Evolutionary conservation across 2,797 vertebrate genomes (phyloP).

Genomic region (Telmatherina bonti): DNA sequence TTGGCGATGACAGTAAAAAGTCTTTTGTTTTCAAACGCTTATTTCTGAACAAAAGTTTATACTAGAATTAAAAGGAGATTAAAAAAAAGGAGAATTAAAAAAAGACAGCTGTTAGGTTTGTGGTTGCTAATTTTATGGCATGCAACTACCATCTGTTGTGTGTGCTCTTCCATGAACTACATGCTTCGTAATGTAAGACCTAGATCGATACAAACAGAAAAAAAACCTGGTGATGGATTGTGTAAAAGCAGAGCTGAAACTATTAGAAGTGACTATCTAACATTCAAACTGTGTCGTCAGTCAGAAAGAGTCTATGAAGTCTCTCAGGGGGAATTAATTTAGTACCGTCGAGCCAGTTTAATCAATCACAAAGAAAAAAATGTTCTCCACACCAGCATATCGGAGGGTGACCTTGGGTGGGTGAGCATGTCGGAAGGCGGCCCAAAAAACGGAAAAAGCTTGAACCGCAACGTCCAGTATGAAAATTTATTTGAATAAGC

Average conservation of each 20-base stretch:
- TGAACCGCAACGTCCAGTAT: constrained; percentile 43
- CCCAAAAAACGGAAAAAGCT: background rate
- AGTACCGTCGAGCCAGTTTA: constrained; percentile 10
- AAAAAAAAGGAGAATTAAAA: constrained; percentile 9
- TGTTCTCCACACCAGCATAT: constrained; percentile 3
- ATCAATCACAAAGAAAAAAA: constrained; percentile 37
- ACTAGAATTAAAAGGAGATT: constrained; percentile 12
- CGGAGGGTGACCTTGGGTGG: constrained; percentile 48
- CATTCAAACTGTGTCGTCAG: constrained; percentile 29
- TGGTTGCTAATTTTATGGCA: constrained; percentile 28
- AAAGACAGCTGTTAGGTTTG: constrained; percentile 36
- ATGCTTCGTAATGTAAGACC: constrained; percentile 24
- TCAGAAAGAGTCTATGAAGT: constrained; percentile 31
- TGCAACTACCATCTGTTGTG: background rate
- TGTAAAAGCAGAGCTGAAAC: constrained; percentile 40
- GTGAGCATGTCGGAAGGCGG: constrained; percentile 7
- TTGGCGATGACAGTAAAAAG: constrained; percentile 35
- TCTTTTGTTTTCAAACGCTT: constrained; percentile 19
- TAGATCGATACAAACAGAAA: constrained; percentile 3
- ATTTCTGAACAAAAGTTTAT: constrained; percentile 22
- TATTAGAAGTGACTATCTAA: constrained; percentile 56
- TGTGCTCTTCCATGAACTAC: constrained; percentile 7
- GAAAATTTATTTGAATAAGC: constrained; percentile 62
- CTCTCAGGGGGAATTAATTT: constrained; percentile 49
- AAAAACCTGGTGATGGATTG: constrained; percentile 6